Base-by-base conservation (phyloP, 2,113 vertebrate species). In the Paralichthys olivaceus region DNA sequence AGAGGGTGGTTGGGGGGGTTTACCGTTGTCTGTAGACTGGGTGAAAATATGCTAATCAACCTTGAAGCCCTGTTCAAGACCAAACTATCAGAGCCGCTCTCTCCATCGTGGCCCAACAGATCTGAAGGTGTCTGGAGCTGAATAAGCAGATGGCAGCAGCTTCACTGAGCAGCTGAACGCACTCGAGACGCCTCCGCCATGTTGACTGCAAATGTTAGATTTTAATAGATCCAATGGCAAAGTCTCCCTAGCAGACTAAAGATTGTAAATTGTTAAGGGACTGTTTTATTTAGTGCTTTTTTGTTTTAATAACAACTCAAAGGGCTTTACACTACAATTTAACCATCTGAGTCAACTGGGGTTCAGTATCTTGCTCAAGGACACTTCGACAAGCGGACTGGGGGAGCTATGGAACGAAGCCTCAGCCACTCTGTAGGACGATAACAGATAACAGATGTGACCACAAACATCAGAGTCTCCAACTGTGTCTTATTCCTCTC, bases 11-110 rank as follows among this genome's bases (percentile, higher is more conserved):
- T 8, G 70, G 78, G 73, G 68, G 90, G 86, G 79, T 54, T 71
- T 71, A 59, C 54, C 77, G 80, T 85, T 88, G 86, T 89, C 87
- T 92, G 84, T 89, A 85, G 54, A 63, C 81, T 65, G 78, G 86
- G 72, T 82, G 71, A 85, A 88, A 91, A 88, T 89, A 93, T 93
- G 92, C 88, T 89, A 92, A 93, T 93, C 72, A 72, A 82, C 79
- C 55, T 81, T 61, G 83, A 89, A 79, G 85, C 87, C 88, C 84
- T 59, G 84, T 61, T 87, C 66, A 84, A 80, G 85, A 82, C 54
- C 81, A 87, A 87, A 87, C 72, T 71, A 84, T 67, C 76, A 66
- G 75, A 82, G 84, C 84, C 17, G 55, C 69, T 84, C 20, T 67
- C 83, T 86, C 81, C 77, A 78, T 82, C 75, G 47, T 69, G 85